phyloP scores from a whole-genome alignment of 2,797 vertebrate species.

The Acestrorhynchus altus region DNA sequence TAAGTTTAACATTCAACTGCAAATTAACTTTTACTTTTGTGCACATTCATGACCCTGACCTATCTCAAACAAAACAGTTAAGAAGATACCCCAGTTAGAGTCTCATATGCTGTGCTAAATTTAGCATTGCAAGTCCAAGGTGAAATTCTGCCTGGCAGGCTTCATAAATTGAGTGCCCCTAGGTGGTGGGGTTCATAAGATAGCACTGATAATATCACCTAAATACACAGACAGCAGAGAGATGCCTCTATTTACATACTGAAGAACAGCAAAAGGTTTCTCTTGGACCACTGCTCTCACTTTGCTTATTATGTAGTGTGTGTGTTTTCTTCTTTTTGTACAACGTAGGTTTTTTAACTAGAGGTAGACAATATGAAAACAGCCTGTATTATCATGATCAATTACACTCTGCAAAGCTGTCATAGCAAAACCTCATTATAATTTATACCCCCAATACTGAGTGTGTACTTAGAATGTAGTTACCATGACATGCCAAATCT shows the following conservation, averaged over 20 bases:
- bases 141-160: conserved; percentile 50
- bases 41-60: background rate
- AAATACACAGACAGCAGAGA: conserved; percentile 3
- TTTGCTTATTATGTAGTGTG: background rate
- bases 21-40: background rate
- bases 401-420: no score
- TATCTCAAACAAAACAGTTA: conserved; percentile 3
- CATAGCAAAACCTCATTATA: no score
- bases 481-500: no score
- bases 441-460: no score
- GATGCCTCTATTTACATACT: conserved; percentile 8
- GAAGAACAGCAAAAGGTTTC: conserved; percentile 25
- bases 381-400: no score
- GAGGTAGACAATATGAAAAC: no score
- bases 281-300: conserved; percentile 11
- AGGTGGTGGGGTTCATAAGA: conserved; percentile 31
- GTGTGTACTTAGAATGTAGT: no score
- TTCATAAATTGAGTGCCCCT: conserved; percentile 31
- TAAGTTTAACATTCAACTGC: background rate
- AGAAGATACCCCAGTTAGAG: conserved; percentile 15
- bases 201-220: conserved; percentile 28
- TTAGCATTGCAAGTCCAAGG: conserved; percentile 46
- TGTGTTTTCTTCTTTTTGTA: background rate
- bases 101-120: conserved; percentile 39
- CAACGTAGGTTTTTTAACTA: background rate